Evolutionary conservation across 2,797 vertebrate species (phyloP), one percentile per base, ranked within the genome.

Genomic region (Pogoniulus pusillus): DNA sequence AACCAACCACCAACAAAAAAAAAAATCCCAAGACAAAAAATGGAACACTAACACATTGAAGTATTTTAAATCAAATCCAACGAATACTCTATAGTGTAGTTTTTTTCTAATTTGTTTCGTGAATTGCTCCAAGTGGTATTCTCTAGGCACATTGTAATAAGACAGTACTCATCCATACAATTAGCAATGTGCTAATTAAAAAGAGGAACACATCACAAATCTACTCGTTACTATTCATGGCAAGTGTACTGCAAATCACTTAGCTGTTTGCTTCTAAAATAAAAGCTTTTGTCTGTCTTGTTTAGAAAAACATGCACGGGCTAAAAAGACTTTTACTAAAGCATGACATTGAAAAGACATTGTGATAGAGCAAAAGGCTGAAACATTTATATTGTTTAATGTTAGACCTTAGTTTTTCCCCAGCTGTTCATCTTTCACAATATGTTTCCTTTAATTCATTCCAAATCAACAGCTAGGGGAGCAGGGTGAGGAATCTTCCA

Each of bases 201-300:
- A 89, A 90, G 74, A 94, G 81, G 53, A 94, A 69, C 66, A 76
- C 37, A 37, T 78, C 51, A 76, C 53, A 85, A 32, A 91, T 82
- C 86, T 87, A 80, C 93, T 96, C 7, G 2, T 96, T 96, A 85
- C 91, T 95, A 96, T 96, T 97, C 95, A 92, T 85, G 90, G 82
- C 93, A 94, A 96, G 94, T 37, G 69, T 89, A 89, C 54, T 75
- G 76, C 83, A 95, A 96, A 96, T 91, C 93, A 93, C 87, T 97
- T 93, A 92, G 89, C 88, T 96, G 85, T 94, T 96, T 91, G 86
- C 91, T 95, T 97, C 94, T 91, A 93, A 94, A 96, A 94, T 85
- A 96, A 95, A 96, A 94, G 77, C 93, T 93, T 93, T 88, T 92
- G 35, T 83, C 85, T 94, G 43, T 73, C 82, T 89, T 92, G 37